These are phyloP conservation scores for Tokudaia muenninki DNA, from an alignment of 2,797 vertebrate species.

Conservation along the genomic window DNA sequence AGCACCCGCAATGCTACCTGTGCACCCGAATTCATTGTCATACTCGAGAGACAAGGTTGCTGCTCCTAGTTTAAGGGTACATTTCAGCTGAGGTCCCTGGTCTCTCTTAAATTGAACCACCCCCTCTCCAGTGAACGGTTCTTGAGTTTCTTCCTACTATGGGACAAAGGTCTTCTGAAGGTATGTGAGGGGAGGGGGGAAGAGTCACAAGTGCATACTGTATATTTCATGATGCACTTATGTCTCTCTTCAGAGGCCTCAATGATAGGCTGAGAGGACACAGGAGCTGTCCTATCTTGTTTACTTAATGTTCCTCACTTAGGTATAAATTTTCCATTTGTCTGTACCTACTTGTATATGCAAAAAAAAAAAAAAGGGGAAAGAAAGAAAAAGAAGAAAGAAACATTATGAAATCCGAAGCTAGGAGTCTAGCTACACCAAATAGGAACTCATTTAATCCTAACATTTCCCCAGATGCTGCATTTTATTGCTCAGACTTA, in stretches of 20 bases:
- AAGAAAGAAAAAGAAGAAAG: background rate
- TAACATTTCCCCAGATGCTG: background rate
- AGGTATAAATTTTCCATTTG: background rate
- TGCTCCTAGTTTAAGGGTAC: background rate
- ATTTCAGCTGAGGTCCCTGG: background rate
- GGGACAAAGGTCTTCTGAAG: background rate
- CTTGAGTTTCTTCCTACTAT: background rate
- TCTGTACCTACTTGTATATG: background rate
- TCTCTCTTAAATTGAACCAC: background rate
- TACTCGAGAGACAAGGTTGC: background rate
- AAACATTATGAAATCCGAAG: background rate
- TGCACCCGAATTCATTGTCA: background rate
- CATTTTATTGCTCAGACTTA: constrained; percentile 54
- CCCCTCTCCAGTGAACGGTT: too few relatives aligned
- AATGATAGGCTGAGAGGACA: background rate
- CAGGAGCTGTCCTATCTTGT: background rate
- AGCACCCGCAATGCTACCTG: background rate
- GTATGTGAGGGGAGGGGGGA: accelerated
- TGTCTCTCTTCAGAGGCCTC: background rate
- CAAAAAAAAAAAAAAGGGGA: background rate
- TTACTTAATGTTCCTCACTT: constrained; percentile 41
- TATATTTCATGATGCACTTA: background rate
- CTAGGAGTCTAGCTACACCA: constrained; percentile 11
- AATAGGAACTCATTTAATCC: constrained; percentile 35
- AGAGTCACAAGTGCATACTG: background rate